These are phyloP conservation scores for Dreissena polymorpha DNA, from an alignment of 1,140 invertebrate genomes.

Conservation along the genomic window DNA sequence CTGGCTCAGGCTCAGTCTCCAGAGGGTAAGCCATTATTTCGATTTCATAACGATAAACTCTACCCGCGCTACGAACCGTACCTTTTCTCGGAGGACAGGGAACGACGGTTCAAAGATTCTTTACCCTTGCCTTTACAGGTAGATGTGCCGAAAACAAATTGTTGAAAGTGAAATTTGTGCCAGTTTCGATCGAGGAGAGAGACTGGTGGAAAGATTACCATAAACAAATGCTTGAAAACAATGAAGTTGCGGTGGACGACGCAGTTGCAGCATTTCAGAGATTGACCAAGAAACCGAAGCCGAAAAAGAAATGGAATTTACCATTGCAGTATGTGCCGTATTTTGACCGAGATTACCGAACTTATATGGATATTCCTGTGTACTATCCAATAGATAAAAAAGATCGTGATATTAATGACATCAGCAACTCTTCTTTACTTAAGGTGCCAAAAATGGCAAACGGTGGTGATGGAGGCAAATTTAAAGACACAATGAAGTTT, in stretches of 20 bases:
- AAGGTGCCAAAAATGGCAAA: not conserved
- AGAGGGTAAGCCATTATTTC: slow-evolving; percentile 25
- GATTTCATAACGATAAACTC: slow-evolving; percentile 42
- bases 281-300: slow-evolving; percentile 15
- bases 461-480: slow-evolving; percentile 1
- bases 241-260: slow-evolving; percentile 31
- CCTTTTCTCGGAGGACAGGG: slow-evolving; percentile 16
- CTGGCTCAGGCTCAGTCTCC: slow-evolving; percentile 9
- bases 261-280: slow-evolving; percentile 39
- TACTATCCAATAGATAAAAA: no score
- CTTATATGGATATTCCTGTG: no score
- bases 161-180: slow-evolving; percentile 42
- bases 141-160: not conserved
- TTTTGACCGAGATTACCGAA: not conserved
- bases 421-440: no score
- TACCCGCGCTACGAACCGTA: slow-evolving; percentile 38
- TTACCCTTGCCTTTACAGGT: slow-evolving; percentile 24
- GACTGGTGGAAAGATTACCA: slow-evolving; percentile 14
- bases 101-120: slow-evolving; percentile 18
- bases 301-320: not conserved
- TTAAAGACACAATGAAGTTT: slow-evolving; percentile 35
- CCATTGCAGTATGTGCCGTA: slow-evolving; percentile 17
- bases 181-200: slow-evolving; percentile 14
- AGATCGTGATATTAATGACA: no score
- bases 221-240: not conserved